Evolutionary conservation across 2,113 vertebrate species (phyloP).

Genomic region (Circaetus gallicus): DNA sequence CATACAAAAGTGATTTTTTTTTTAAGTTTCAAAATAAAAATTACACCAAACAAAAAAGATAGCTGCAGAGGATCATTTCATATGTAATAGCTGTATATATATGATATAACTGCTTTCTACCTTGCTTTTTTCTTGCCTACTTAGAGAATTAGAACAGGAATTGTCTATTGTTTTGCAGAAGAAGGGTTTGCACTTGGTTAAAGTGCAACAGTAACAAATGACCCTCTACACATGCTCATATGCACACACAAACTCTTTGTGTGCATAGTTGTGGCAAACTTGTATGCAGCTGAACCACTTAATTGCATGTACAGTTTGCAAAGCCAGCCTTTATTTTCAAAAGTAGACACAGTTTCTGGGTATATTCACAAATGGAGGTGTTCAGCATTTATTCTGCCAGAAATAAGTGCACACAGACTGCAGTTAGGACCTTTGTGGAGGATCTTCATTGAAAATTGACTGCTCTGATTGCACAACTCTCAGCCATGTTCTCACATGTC

Average conservation of each 20-base stretch:
- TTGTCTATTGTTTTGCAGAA: not conserved
- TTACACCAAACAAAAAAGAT: not conserved
- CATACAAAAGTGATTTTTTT: not conserved
- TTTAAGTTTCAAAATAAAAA: not conserved
- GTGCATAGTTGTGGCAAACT: not conserved
- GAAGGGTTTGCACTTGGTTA: not conserved
- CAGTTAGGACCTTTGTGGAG: not conserved
- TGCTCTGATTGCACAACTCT: not conserved
- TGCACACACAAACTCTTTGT: not conserved
- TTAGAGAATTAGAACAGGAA: not conserved
- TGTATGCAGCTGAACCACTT: not conserved
- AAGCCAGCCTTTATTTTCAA: not conserved
- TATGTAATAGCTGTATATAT: not conserved
- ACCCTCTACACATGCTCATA: not conserved
- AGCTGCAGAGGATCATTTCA: not conserved
- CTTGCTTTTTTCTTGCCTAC: not conserved
- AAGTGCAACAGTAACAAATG: not conserved
- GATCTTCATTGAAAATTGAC: not conserved
- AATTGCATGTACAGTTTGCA: not conserved
- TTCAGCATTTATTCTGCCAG: not conserved
- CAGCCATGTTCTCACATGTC: not conserved
- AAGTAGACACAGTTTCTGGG: not conserved
- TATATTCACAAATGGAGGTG: rapidly evolving
- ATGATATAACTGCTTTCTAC: not conserved
- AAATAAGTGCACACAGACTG: not conserved